A percentile compares a stretch with the other conserved stretches of the same genome.
phyloP scores from a whole-genome alignment of 2,113 vertebrate species.

The Peromyscus polionotus region DNA sequence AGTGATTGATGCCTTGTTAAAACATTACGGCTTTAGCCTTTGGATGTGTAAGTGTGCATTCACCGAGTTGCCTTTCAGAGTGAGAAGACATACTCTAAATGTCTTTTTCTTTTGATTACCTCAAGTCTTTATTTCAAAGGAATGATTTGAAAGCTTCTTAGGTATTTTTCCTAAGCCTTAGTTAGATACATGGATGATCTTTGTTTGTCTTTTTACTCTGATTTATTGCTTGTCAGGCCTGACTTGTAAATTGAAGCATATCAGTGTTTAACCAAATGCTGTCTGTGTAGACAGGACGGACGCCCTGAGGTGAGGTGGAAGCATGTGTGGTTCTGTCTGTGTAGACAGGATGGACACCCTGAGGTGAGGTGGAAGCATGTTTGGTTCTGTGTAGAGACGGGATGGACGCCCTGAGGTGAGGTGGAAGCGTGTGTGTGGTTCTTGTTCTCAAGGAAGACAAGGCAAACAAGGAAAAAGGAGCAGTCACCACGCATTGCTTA shows the following conservation, averaged over 20 bases:
- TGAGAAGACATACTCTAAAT: constrained; percentile 4
- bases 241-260: constrained; percentile 46
- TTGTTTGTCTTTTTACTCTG: constrained; percentile 22
- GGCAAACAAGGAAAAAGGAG: constrained; percentile 7
- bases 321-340: neutral
- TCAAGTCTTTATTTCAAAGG: neutral
- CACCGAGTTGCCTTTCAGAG: constrained; percentile 28
- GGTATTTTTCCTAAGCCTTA: constrained; percentile 33
- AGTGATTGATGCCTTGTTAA: neutral
- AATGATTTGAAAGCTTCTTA: constrained; percentile 20
- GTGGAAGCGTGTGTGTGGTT: neutral
- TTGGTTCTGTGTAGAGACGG: too few species aligned
- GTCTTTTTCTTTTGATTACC: neutral
- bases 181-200: neutral
- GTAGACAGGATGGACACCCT: too few species aligned
- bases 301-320: neutral
- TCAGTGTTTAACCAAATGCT: neutral
- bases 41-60: constrained; percentile 27
- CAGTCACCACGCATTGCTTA: neutral
- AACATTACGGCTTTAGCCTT: neutral
- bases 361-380: too few species aligned
- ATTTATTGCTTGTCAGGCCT: constrained; percentile 9
- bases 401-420: too few species aligned
- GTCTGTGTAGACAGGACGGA: neutral
- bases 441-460: neutral